Percentiles rank a stretch among this genome's conserved stretches.
Conservation (phyloP, 2,797 vertebrate genomes). For the Jordanella pulchra region DNA sequence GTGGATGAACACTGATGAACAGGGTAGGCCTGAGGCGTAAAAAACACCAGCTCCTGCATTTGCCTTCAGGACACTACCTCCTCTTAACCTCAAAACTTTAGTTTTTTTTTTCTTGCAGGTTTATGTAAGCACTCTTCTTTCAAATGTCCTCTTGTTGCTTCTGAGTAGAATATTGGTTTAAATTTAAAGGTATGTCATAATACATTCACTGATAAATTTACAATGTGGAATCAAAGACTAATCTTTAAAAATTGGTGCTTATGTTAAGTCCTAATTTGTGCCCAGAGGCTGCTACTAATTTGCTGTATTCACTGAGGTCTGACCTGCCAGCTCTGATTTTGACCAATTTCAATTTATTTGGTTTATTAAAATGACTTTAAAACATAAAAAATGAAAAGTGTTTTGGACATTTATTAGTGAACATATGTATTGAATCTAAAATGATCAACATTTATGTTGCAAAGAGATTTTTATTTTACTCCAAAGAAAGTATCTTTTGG, state of each 20-base stretch:
- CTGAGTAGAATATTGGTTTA: neutral
- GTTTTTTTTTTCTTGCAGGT: neutral
- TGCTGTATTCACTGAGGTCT: neutral
- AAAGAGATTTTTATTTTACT: neutral
- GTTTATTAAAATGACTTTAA: neutral
- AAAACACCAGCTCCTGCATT: neutral
- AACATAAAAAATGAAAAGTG: too few species aligned
- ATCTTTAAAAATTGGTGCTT: neutral
- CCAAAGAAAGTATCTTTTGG: neutral
- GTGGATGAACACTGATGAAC: conserved; percentile 58
- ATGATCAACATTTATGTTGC: neutral
- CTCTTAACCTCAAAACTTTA: neutral
- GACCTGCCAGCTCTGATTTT: neutral
- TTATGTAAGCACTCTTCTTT: neutral
- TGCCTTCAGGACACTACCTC: neutral
- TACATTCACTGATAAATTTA: neutral
- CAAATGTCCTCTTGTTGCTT: neutral
- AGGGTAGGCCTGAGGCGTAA: neutral
- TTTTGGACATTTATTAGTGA: neutral
- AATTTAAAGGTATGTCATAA: neutral
- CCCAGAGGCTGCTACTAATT: neutral
- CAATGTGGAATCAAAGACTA: neutral
- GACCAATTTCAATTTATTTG: neutral
- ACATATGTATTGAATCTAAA: neutral
- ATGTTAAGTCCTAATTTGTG: neutral